Evolutionary conservation across 92 coral and sea anemone species (phyloP).

Genomic region (Siderastrea radians): DNA sequence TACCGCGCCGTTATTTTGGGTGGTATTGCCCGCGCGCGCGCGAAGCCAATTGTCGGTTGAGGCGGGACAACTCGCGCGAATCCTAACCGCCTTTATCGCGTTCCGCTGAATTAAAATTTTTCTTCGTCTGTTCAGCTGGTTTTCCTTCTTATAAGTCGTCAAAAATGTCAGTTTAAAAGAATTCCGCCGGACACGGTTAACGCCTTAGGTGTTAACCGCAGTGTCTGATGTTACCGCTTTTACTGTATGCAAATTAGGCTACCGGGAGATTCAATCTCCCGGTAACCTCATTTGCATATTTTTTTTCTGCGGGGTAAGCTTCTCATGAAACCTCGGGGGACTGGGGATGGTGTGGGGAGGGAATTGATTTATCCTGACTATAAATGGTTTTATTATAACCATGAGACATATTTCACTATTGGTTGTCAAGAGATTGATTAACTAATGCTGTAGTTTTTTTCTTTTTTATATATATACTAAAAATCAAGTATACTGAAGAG

Average conservation of each 20-base stretch:
- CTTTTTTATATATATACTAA: too few relatives aligned
- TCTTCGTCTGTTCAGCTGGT: background rate
- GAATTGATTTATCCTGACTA: too few relatives aligned
- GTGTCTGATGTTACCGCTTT: too few relatives aligned
- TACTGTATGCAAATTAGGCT: background rate
- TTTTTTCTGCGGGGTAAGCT: too few relatives aligned
- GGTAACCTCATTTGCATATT: background rate
- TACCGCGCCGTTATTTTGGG: background rate
- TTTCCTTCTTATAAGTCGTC: background rate
- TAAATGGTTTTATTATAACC: too few relatives aligned
- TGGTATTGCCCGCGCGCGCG: background rate
- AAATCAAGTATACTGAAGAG: too few relatives aligned
- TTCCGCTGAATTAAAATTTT: background rate
- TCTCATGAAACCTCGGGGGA: too few relatives aligned
- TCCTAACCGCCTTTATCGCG: background rate
- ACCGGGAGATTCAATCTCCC: slow-evolving; percentile 18
- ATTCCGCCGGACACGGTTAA: background rate
- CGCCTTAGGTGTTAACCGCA: too few relatives aligned
- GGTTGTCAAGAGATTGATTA: too few relatives aligned
- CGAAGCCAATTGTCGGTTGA: background rate
- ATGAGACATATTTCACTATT: too few relatives aligned
- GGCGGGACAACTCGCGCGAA: background rate
- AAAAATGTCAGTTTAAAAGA: background rate
- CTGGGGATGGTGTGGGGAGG: too few relatives aligned
- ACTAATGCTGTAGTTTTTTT: too few relatives aligned